Percentiles rank a stretch among this genome's conserved stretches.
Conservation (phyloP, 2,888 invertebrate species). For the Synanthedon andrenaeformis region DNA sequence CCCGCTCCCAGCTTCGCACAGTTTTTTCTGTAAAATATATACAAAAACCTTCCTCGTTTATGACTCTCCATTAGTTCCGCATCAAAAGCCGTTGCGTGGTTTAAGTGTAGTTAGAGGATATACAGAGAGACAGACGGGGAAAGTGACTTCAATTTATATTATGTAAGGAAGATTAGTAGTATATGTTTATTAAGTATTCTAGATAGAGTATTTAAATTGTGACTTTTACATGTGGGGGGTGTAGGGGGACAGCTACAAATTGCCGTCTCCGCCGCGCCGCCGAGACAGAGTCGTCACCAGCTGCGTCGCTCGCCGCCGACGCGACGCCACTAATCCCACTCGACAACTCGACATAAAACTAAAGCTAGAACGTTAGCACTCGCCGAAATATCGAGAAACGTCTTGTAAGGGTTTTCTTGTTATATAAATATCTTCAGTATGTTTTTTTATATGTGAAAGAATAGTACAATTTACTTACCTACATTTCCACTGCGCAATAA, state of each 20-base stretch:
- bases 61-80: too few relatives aligned
- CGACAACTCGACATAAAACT: slow-evolving; percentile 44
- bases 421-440: too few relatives aligned
- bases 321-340: slow-evolving; percentile 53
- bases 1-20: too few relatives aligned
- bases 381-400: neutral
- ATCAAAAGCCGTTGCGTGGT: too few relatives aligned
- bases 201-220: neutral
- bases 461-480: too few relatives aligned
- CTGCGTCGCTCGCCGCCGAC: slow-evolving; percentile 8
- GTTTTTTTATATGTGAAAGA: too few relatives aligned
- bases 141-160: too few relatives aligned
- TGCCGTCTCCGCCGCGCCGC: slow-evolving; percentile 20
- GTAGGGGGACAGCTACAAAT: slow-evolving; percentile 35
- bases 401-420: neutral
- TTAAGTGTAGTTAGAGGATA: too few relatives aligned
- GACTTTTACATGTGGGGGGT: slow-evolving; percentile 9
- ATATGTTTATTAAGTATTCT: neutral
- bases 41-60: too few relatives aligned
- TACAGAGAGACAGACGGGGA: too few relatives aligned
- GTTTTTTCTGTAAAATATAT: too few relatives aligned
- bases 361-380: neutral
- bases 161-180: neutral
- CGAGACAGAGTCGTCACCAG: slow-evolving; percentile 48
- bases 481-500: too few relatives aligned